Conservation (phyloP, 2,113 vertebrate genomes). For the Silurus meridionalis region DNA sequence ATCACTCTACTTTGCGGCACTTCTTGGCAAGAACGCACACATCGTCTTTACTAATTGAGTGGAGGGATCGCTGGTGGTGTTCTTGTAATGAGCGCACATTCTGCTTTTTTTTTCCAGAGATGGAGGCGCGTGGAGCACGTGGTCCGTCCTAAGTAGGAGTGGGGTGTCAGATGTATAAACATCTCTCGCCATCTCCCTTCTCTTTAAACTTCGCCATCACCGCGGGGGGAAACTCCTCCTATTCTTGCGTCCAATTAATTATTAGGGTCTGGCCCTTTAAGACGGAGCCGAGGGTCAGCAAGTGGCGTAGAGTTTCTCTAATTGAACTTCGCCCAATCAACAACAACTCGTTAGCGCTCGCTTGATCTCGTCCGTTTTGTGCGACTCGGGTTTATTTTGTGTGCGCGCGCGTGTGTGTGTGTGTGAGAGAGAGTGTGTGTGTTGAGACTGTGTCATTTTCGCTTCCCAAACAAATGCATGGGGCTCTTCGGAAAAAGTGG, state of each 20-base stretch:
- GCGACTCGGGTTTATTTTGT: slow-evolving; percentile 59
- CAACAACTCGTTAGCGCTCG: slow-evolving; percentile 79
- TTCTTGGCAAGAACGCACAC: slow-evolving; percentile 29
- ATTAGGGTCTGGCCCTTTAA: slow-evolving; percentile 80
- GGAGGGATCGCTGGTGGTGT: slow-evolving; percentile 31
- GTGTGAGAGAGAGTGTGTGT: neutral
- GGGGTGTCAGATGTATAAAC: slow-evolving; percentile 74
- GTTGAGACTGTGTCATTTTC: slow-evolving; percentile 61
- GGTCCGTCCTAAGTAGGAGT: slow-evolving; percentile 61
- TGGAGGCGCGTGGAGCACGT: slow-evolving; percentile 58
- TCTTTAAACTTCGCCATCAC: slow-evolving; percentile 61
- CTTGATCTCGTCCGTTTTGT: slow-evolving; percentile 60
- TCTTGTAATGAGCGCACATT: slow-evolving; percentile 57
- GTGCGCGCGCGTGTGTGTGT: no score
- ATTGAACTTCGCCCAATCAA: slow-evolving; percentile 82
- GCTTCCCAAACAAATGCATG: slow-evolving; percentile 71
- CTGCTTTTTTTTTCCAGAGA: slow-evolving; percentile 56
- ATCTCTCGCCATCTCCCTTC: slow-evolving; percentile 63
- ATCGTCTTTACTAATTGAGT: slow-evolving; percentile 41
- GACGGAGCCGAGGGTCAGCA: slow-evolving; percentile 78
- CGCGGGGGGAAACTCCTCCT: slow-evolving; percentile 78
- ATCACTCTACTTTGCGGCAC: slow-evolving; percentile 34
- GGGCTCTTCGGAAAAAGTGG: slow-evolving; percentile 67
- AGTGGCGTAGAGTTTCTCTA: slow-evolving; percentile 77
- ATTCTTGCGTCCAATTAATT: slow-evolving; percentile 79